Conservation (phyloP, 2,113 vertebrate species). For the Atherinomorus stipes region DNA sequence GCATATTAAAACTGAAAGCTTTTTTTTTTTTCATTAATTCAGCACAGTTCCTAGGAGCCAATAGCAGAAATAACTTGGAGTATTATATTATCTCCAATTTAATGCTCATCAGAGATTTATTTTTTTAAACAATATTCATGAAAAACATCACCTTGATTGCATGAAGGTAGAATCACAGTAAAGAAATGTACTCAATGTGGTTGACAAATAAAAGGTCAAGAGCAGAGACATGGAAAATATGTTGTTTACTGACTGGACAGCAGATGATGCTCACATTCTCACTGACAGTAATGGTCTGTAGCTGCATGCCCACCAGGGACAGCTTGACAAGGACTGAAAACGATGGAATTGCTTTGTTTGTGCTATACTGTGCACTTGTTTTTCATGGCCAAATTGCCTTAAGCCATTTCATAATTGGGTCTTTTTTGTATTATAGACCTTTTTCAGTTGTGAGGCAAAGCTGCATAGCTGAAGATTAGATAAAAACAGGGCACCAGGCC, state of each 20-base stretch:
- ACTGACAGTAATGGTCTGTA: conserved; percentile 16
- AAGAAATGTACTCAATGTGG: neutral
- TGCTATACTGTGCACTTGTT: conserved; percentile 15
- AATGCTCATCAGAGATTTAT: conserved; percentile 10
- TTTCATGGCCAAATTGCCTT: conserved; percentile 23
- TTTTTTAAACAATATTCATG: neutral
- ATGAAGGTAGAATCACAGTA: neutral
- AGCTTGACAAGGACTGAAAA: conserved; percentile 18
- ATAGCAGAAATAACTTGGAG: neutral
- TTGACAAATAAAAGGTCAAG: neutral
- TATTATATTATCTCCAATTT: conserved; percentile 7
- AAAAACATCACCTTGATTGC: neutral
- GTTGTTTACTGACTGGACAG: conserved; percentile 20
- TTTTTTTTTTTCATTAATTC: neutral
- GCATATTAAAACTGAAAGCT: too few species aligned
- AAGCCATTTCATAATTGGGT: conserved; percentile 35
- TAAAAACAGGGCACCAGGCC: conserved; percentile 29
- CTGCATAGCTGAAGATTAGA: conserved; percentile 48
- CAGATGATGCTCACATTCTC: neutral
- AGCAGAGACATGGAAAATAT: conserved; percentile 8
- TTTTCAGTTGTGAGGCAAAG: conserved; percentile 30
- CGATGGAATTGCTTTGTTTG: conserved; percentile 31
- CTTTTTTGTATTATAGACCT: conserved; percentile 31
- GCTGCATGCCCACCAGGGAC: neutral
- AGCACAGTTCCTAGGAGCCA: neutral